A percentile compares a stretch with the other conserved stretches of the same genome.
These are phyloP conservation scores for Clavelina lepadiformis DNA, from an alignment of 23 tunicate species.

Conservation along the genomic window DNA sequence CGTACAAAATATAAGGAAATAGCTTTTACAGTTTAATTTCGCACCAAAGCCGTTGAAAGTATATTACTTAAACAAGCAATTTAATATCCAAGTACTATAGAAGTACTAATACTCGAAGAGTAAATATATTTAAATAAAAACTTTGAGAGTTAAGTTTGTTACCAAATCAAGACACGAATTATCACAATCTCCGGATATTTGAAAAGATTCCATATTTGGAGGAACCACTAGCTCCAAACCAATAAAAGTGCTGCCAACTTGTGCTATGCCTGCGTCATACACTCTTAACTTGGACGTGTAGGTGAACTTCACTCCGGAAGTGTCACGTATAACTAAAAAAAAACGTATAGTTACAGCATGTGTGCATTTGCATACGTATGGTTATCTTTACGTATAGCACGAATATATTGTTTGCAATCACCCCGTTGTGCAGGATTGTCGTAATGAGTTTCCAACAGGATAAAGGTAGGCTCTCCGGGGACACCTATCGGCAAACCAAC, in stretches of 20 bases:
- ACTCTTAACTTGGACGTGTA: slow-evolving; percentile 30
- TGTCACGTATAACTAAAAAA: slow-evolving; percentile 27
- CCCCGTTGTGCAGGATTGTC: slow-evolving; percentile 22
- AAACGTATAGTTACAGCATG: too few species aligned
- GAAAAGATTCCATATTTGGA: slow-evolving; percentile 16
- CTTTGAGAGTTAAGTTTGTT: too few species aligned
- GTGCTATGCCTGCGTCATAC: slow-evolving; percentile 33
- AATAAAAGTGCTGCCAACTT: slow-evolving; percentile 7
- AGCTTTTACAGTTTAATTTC: too few species aligned
- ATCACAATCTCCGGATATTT: slow-evolving; percentile 19
- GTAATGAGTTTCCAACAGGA: slow-evolving; percentile 41
- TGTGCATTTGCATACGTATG: too few species aligned
- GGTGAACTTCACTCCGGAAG: slow-evolving; percentile 29
- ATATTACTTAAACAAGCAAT: too few species aligned
- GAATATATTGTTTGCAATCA: too few species aligned
- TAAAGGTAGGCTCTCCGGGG: slow-evolving; percentile 6
- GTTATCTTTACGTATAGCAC: too few species aligned
- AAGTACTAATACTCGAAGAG: too few species aligned
- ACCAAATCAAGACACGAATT: slow-evolving; percentile 1
- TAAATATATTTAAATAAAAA: too few species aligned
- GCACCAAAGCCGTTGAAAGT: too few species aligned
- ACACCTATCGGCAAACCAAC: slow-evolving; percentile 42
- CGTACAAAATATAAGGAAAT: too few species aligned
- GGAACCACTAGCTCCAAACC: slow-evolving; percentile 41
- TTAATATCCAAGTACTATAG: too few species aligned